Conservation (phyloP, 2,797 vertebrate genomes). For the Sternotherus odoratus region DNA sequence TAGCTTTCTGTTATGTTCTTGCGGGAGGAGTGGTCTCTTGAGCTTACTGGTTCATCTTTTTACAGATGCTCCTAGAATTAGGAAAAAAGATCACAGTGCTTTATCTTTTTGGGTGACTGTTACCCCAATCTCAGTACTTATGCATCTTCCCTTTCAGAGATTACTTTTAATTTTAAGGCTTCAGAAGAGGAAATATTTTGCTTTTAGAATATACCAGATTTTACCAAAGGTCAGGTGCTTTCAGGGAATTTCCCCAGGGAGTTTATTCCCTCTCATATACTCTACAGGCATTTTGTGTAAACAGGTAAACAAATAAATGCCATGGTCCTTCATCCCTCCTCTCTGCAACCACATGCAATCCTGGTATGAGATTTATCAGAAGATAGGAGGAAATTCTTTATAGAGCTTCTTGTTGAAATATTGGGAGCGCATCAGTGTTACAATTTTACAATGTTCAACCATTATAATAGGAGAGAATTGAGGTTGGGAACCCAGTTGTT, state of each 20-base stretch:
- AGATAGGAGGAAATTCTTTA: neutral
- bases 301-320: neutral
- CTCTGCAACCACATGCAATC: neutral
- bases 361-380: neutral
- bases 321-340: neutral
- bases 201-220: neutral
- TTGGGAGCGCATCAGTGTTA: neutral
- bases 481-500: neutral
- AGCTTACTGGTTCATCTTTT: neutral
- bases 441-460: neutral
- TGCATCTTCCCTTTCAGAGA: neutral
- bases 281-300: neutral
- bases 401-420: neutral
- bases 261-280: neutral
- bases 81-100: neutral
- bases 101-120: neutral
- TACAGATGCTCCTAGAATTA: neutral
- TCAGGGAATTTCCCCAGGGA: neutral
- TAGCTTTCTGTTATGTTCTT: neutral
- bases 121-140: neutral
- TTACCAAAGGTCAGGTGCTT: neutral
- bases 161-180: neutral
- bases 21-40: neutral
- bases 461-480: neutral
- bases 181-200: neutral